Evolutionary conservation across 2,113 vertebrate species (phyloP).

Genomic region (Rhineura floridana): DNA sequence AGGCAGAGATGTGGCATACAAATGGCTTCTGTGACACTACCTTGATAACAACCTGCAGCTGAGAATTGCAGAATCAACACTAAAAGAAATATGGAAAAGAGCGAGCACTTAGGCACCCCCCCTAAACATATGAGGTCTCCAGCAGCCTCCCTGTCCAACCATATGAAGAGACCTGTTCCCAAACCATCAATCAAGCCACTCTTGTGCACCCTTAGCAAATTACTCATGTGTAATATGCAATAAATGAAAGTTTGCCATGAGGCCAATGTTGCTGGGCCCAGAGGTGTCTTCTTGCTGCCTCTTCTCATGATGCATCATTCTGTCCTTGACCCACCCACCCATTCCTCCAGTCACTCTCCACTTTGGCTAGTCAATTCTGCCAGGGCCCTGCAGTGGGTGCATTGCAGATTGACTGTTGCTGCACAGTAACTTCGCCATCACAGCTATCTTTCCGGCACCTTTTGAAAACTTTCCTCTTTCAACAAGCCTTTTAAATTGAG

Average conservation of each 20-base stretch:
- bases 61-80: not conserved
- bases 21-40: slow-evolving; percentile 35
- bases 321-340: too few relatives aligned
- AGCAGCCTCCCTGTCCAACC: not conserved
- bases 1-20: slow-evolving; percentile 21
- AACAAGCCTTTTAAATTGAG: too few relatives aligned
- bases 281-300: not conserved
- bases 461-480: too few relatives aligned
- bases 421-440: too few relatives aligned
- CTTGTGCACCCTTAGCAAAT: not conserved
- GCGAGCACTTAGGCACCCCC: not conserved
- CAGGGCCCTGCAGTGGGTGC: not conserved
- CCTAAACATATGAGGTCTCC: not conserved
- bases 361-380: not conserved
- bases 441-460: too few relatives aligned
- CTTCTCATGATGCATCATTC: not conserved
- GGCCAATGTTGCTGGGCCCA: not conserved
- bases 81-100: not conserved
- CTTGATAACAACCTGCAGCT: too few relatives aligned
- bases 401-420: not conserved
- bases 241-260: not conserved
- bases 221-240: not conserved
- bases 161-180: not conserved
- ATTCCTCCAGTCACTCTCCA: not conserved
- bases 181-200: rapidly evolving